Base-by-base conservation (phyloP, 2,888 invertebrate genomes). In the Epistrophella euchroma region DNA sequence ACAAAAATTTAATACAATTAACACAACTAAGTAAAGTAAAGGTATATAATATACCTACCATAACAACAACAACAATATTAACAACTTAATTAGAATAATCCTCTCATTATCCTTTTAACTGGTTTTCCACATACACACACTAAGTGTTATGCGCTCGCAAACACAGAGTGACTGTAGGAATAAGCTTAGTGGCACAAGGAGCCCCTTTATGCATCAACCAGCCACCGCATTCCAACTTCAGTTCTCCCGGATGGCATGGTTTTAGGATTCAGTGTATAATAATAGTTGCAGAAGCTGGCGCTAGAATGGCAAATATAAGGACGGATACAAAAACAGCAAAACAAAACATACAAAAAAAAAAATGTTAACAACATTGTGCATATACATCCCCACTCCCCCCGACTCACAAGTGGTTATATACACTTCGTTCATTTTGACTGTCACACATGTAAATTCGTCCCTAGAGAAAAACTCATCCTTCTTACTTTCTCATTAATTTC, bases 61-160 rank as follows among this genome's bases (percentile, higher is more conserved):
- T 11, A 45, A 55, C 75, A 73, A 76, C 81, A 76, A 76, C 81
- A 76, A 78, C 86, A 86, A 86, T n/a, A n/a, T 86, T 82, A 82
- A 82, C 86, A 86, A 82, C 86, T 86, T 86, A 86, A 86, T 82
- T 86, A 82, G 82, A 78, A 82, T 86, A 82, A 86, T 86, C 86
- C 77, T 52, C 52, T 74, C 82, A 82, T 86, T 86, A 86, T 86
- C 86, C 86, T 66, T 77, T 77, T 77, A 86, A 82, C 17, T 77
- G 68, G 71, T 60, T 82, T 62, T 70, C 28, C 74, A 47, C 40
- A 73, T 35, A 37, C 55, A 50, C 35, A 28, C 13, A 40, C 11
- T 73, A 52, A 64, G 64, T 19, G 40, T 19, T 73, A n/a, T 35
- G 74, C 15, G 28, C 50, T 40, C 9, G 70, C 74, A 60, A 60